These are phyloP conservation scores for Achlya flavicornis DNA, from an alignment of 2,888 invertebrate genomes.

Conservation along the genomic window DNA sequence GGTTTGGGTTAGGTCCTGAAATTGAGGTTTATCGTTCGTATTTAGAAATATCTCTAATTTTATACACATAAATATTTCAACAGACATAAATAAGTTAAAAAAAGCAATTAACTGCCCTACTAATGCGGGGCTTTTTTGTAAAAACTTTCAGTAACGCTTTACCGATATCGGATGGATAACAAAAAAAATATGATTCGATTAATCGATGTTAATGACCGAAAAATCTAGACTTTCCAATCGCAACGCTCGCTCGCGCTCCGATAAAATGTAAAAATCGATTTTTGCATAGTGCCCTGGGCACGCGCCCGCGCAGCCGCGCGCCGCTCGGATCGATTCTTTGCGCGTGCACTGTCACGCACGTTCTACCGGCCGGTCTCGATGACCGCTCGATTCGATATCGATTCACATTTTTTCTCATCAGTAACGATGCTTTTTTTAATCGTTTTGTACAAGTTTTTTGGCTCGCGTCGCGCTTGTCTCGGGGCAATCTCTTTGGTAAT, in stretches of 20 bases:
- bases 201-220: slow-evolving; percentile 24
- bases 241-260: background rate
- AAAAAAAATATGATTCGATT: slow-evolving; percentile 11
- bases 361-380: slow-evolving; percentile 51
- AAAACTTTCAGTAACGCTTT: slow-evolving; percentile 14
- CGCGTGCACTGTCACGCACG: slow-evolving; percentile 76
- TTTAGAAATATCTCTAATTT: no score
- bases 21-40: background rate
- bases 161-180: slow-evolving; percentile 10
- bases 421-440: slow-evolving; percentile 43
- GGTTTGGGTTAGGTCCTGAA: slow-evolving; percentile 3
- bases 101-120: background rate
- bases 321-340: slow-evolving; percentile 57
- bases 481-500: slow-evolving; percentile 59
- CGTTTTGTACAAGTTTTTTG: slow-evolving; percentile 62
- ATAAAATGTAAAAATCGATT: slow-evolving; percentile 56
- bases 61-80: background rate
- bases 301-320: slow-evolving; percentile 33
- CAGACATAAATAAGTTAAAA: background rate
- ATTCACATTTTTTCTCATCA: slow-evolving; percentile 54
- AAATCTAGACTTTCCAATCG: slow-evolving; percentile 41
- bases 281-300: slow-evolving; percentile 55
- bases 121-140: background rate
- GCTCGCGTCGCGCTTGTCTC: slow-evolving; percentile 58
- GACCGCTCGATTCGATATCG: slow-evolving; percentile 68